Percentiles rank a stretch among this genome's conserved stretches.
These are phyloP conservation scores for Anas acuta DNA, from an alignment of 2,797 vertebrate genomes.

Conservation along the genomic window DNA sequence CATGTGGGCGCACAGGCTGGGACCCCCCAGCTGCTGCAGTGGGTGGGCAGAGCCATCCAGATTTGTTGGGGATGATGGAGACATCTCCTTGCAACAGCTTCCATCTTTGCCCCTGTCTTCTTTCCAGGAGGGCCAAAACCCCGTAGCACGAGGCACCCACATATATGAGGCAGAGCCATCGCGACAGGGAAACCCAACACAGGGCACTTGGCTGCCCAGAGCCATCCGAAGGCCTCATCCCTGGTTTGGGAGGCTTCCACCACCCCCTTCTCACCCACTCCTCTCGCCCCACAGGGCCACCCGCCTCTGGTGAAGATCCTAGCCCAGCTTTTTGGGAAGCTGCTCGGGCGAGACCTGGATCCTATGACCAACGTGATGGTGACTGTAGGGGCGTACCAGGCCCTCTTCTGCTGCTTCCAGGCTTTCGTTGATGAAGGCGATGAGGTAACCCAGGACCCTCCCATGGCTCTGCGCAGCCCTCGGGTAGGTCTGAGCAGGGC, in stretches of 20 bases:
- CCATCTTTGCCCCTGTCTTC: not conserved
- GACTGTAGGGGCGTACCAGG: slow-evolving; percentile 92
- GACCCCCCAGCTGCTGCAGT: not conserved
- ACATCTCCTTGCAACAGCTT: not conserved
- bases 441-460: slow-evolving; percentile 80
- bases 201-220: not conserved
- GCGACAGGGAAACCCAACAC: not conserved
- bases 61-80: not conserved
- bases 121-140: not conserved
- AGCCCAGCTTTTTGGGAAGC: slow-evolving; percentile 86
- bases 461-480: not conserved
- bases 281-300: slow-evolving; percentile 84
- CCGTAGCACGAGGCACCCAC: not conserved
- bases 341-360: slow-evolving; percentile 85
- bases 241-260: not conserved
- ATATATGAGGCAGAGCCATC: too few relatives aligned
- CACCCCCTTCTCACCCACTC: not conserved
- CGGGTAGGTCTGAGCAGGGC: not conserved
- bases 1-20: not conserved
- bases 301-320: slow-evolving; percentile 87
- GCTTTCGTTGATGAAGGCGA: slow-evolving; percentile 91
- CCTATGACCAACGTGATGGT: slow-evolving; percentile 88
- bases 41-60: not conserved
- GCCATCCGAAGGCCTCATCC: not conserved
- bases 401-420: slow-evolving; percentile 91